Base-by-base conservation (phyloP, 2,888 invertebrate species). In the Meteorus cinctellus region DNA sequence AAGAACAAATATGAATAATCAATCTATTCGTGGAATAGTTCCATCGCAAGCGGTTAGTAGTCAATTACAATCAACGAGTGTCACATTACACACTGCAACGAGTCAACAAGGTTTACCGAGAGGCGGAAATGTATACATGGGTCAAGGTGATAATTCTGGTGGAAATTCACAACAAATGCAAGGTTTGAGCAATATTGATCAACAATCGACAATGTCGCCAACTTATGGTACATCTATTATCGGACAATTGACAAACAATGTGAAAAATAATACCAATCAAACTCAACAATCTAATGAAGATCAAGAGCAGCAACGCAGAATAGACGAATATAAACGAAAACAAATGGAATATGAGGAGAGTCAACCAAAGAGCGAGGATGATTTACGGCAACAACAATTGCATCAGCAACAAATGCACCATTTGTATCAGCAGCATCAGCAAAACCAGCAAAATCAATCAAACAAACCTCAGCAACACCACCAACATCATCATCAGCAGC, bases 301-400 rank as follows among this genome's bases (percentile, higher is more conserved):
- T 16, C 86, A 88, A 71, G 92, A 91, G 81, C 87, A 89, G 79
- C 89, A 90, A 60, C 89, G 91, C 66, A 91, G 92, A 81, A 90
- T 92, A 36, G 92, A 93, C 65, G 93, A 92, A 72, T 89, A 92
- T 70, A 91, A 92, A 75, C 89, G 91, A 70, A 92, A 91, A 59
- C 91, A 91, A 80, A 86, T 89, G 12, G 92, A 92, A 79, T 89
- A 90, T 72, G 92, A 92, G 79, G 92, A 92, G n/a, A 90, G 86
- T 68, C 91, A 91, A 80, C 90, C 89, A 79, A 91, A 90, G 72
- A 89, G 91, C 74, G 90, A 90, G 68, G 90, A 91, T 73, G 90
- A 90, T 78, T 82, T 89, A 82, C 90, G 90, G 86, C 90, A 87
- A 16, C 86, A 88, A 73, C 86, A 82, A 36, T 81, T 83, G 31